Conservation (phyloP, 2,797 vertebrate species). For the Rhabdomys pumilio region DNA sequence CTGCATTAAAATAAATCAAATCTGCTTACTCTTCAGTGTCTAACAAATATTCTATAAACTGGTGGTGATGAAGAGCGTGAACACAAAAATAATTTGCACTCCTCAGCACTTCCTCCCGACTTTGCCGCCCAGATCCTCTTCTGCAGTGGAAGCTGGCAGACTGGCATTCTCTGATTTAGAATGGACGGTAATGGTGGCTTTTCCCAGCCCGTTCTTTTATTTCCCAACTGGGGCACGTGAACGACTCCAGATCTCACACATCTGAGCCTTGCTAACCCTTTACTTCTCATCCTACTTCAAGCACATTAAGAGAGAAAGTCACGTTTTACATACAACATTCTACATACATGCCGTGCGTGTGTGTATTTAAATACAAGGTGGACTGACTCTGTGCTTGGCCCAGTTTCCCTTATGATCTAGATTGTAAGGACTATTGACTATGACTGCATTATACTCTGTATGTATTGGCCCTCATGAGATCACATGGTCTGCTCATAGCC, state of each 20-base stretch:
- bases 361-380: background rate
- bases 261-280: background rate
- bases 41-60: constrained; percentile 79
- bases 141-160: constrained; percentile 16
- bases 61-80: constrained; percentile 72
- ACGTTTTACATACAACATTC: background rate
- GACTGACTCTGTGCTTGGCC: background rate
- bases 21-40: constrained; percentile 81
- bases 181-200: background rate
- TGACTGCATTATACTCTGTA: background rate
- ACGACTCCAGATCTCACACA: background rate
- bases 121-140: constrained; percentile 54
- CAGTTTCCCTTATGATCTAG: background rate
- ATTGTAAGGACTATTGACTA: background rate
- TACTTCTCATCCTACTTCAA: background rate
- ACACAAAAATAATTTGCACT: constrained; percentile 79
- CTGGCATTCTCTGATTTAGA: background rate
- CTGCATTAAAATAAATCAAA: constrained; percentile 85
- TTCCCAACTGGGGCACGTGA: background rate
- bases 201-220: background rate
- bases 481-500: background rate
- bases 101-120: constrained; percentile 73
- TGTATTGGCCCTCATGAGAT: background rate
- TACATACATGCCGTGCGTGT: background rate
- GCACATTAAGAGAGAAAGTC: background rate